Evolutionary conservation across 2,797 vertebrate species (phyloP).

Genomic region (Acanthiza pusilla): DNA sequence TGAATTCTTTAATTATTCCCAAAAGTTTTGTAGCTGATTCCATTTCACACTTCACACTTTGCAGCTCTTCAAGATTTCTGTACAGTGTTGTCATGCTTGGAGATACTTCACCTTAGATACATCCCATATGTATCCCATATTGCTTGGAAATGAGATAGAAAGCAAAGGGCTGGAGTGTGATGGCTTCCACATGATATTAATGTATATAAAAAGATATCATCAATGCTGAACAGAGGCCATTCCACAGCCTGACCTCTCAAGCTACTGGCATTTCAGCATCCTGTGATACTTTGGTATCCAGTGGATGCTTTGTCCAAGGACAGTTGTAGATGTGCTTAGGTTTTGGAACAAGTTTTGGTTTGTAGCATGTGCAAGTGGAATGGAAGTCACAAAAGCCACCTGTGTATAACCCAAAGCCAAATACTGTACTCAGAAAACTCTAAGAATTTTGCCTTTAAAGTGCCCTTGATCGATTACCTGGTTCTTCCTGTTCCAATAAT

Average conservation of each 20-base stretch:
- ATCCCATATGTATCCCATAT: background rate
- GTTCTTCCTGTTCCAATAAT: slow-evolving; percentile 25
- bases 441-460: background rate
- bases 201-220: background rate
- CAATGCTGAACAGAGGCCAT: background rate
- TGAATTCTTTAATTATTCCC: background rate
- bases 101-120: background rate
- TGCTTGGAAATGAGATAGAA: background rate
- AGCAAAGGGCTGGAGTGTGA: background rate
- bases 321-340: background rate
- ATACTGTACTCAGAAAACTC: background rate
- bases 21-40: background rate
- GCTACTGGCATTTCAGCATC: background rate
- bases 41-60: background rate
- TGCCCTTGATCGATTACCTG: background rate
- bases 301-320: background rate
- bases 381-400: background rate
- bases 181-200: background rate
- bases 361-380: background rate
- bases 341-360: background rate
- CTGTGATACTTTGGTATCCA: background rate
- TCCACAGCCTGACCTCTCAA: background rate
- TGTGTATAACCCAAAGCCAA: background rate
- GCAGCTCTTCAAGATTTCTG: background rate
- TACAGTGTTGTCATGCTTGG: background rate